These are phyloP conservation scores for Malacoctenus gilli DNA, from an alignment of 2,797 vertebrate genomes.

Conservation along the genomic window DNA sequence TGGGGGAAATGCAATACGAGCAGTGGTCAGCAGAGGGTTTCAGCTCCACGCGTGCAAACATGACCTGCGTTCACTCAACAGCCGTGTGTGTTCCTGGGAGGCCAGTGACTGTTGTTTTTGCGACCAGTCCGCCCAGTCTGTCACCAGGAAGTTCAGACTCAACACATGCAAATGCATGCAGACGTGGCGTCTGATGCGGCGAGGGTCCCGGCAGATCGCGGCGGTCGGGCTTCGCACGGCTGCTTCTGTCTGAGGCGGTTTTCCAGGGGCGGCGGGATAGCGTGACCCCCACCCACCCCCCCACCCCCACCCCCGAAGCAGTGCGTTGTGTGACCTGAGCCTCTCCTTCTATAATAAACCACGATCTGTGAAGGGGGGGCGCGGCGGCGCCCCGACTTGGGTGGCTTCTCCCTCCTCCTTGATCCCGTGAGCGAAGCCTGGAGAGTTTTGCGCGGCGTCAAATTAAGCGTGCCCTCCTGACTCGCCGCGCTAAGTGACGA, in stretches of 20 bases:
- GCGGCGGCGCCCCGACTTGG: constrained; percentile 55
- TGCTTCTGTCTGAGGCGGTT: constrained; percentile 36
- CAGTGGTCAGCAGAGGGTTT: no score
- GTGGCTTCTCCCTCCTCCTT: constrained; percentile 44
- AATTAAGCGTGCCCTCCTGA: constrained; percentile 39
- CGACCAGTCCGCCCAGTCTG: no score
- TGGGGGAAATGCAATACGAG: no score
- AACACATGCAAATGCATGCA: constrained; percentile 14
- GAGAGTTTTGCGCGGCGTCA: constrained; percentile 57
- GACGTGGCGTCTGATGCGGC: constrained; percentile 13
- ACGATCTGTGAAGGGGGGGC: constrained; percentile 49
- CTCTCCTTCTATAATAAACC: constrained; percentile 55
- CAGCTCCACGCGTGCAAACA: no score
- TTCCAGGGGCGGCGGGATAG: constrained; percentile 28
- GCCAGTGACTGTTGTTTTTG: no score
- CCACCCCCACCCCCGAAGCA: no score
- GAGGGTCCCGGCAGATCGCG: constrained; percentile 15
- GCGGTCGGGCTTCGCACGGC: constrained; percentile 7
- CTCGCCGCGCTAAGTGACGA: constrained; percentile 38
- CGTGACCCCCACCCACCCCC: no score
- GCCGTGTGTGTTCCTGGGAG: no score
- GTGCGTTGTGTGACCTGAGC: constrained; percentile 55
- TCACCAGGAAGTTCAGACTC: no score
- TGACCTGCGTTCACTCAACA: no score
- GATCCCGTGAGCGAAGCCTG: constrained; percentile 19